Base-by-base conservation (phyloP, 2,888 invertebrate genomes). In the Acanthococcus lagerstroemiae region DNA sequence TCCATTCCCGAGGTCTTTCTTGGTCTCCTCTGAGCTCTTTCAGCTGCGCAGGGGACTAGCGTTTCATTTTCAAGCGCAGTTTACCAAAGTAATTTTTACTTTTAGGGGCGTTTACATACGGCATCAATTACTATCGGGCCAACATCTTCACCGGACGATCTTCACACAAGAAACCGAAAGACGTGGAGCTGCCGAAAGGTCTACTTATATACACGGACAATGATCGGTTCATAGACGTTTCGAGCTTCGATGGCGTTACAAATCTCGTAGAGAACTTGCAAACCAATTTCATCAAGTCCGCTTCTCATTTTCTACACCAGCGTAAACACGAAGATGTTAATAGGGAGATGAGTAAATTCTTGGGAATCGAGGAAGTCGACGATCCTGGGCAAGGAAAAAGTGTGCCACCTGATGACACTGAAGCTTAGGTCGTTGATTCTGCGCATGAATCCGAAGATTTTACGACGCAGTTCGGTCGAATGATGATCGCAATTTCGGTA, bases 121-220 rank as follows among this genome's bases (percentile, higher is more conserved):
- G 82, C 0, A 73, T 83, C 15, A 81, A 83, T 72, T 83, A 81
- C 74, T 83, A 83, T 72, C 75, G 83, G 52, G 80, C 80, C 1
- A 80, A 80, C 71, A 75, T 78, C 69, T 30, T 66, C 15, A 46
- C 22, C 15, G 17, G 55, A 17, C 2, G 2, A 4, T 27, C 45
- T 1, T 12, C 22, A 15, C 17, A 21, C 5, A 66, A 56, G 24
- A 54, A 67, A 1, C 71, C 75, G 15, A 70, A 73, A 25, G 74
- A 73, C 30, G 71, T 74, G 15, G 76, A 75, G 50, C 75, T 76
- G n/a, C 74, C 79, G 1, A 78, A 79, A 1, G 76, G 81, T 70
- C 65, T 76, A 22, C 75, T 78, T 0, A 76, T 77, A 2, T 76
- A 77, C 61, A 81, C 79, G 1, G 77, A 76, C 63, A 75, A 77